Evolutionary conservation across 1,140 invertebrate species (phyloP).

Genomic region (Leptestheria dahalacensis): DNA sequence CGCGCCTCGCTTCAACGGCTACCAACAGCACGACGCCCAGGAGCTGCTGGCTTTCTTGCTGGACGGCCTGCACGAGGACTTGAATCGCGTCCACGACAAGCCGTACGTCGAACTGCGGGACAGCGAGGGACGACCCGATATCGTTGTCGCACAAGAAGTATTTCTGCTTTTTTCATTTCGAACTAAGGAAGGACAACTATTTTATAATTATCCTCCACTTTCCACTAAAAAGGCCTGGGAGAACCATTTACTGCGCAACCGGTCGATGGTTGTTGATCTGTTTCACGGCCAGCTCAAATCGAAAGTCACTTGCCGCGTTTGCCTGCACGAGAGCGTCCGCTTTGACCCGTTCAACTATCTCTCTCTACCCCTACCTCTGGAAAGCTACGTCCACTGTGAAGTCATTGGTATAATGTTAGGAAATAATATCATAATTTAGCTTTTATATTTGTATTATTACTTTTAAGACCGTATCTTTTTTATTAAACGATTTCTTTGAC

Average conservation of each 20-base stretch:
- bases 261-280: constrained; percentile 72
- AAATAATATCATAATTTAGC: background rate
- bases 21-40: constrained; percentile 79
- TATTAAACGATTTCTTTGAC: background rate
- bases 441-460: constrained; percentile 14
- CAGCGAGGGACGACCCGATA: constrained; percentile 57
- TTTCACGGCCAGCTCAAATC: constrained; percentile 84
- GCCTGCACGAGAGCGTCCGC: constrained; percentile 59
- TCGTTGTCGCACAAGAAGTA: constrained; percentile 51
- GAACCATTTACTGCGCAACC: constrained; percentile 57
- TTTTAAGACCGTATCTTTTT: constrained; percentile 2
- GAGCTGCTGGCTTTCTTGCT: constrained; percentile 74
- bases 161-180: too few relatives aligned
- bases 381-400: constrained; percentile 54
- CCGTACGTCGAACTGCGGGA: constrained; percentile 60
- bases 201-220: constrained; percentile 9
- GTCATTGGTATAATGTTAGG: constrained; percentile 40
- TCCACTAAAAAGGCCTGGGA: constrained; percentile 67
- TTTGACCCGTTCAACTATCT: constrained; percentile 82
- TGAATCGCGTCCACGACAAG: constrained; percentile 53
- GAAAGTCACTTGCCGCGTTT: constrained; percentile 58
- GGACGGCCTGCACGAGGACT: constrained; percentile 76
- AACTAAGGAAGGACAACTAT: background rate
- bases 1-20: constrained; percentile 64
- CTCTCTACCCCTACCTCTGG: constrained; percentile 68